Conservation (phyloP, 2,797 vertebrate species). For the Knipowitschia caucasica region DNA sequence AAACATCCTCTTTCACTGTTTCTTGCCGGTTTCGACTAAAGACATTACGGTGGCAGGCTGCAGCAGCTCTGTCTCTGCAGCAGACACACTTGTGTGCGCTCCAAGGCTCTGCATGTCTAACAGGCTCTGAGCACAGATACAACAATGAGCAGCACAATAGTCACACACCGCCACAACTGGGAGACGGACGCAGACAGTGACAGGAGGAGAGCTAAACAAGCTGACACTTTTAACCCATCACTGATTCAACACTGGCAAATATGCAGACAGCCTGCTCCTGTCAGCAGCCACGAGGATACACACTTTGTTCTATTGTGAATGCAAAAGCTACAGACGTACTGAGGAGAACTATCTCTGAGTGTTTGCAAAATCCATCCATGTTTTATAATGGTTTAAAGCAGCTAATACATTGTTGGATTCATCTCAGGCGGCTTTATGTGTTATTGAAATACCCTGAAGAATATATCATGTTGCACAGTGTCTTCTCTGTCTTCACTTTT, state of each 20-base stretch:
- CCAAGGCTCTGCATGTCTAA: constrained; percentile 15
- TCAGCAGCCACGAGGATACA: constrained; percentile 20
- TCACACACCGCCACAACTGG: constrained; percentile 72
- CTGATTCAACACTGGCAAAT: constrained; percentile 68
- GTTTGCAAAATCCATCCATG: too few relatives aligned
- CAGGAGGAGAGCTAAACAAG: constrained; percentile 78
- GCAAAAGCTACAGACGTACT: constrained; percentile 6
- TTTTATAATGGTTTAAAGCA: too few relatives aligned
- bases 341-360: too few relatives aligned
- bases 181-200: constrained; percentile 80
- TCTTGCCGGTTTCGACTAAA: not conserved
- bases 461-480: too few relatives aligned
- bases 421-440: too few relatives aligned
- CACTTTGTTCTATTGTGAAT: constrained; percentile 8
- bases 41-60: constrained; percentile 17
- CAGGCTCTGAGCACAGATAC: constrained; percentile 25
- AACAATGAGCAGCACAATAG: constrained; percentile 73
- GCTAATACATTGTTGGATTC: too few relatives aligned
- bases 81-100: constrained; percentile 3
- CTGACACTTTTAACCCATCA: constrained; percentile 68
- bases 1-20: not conserved
- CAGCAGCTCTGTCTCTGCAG: constrained; percentile 17
- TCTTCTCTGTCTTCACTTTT: too few relatives aligned
- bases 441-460: too few relatives aligned
- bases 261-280: constrained; percentile 40